Evolutionary conservation across 2,113 vertebrate species (phyloP), one percentile per base, ranked within the genome.

Genomic region (Apaloderma vittatum): DNA sequence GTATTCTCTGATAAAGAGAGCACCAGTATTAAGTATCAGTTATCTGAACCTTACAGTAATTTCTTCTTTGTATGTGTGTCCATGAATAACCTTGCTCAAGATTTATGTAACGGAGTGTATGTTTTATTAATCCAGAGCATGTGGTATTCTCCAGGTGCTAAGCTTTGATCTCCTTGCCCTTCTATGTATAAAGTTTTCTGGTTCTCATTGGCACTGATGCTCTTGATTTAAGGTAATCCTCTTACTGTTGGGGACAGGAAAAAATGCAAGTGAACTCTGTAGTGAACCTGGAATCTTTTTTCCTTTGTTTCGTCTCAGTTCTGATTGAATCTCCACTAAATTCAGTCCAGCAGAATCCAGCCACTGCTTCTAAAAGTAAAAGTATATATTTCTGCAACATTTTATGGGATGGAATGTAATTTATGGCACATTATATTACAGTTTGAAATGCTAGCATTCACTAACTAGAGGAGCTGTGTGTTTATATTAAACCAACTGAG

Each of bases 101-200:
- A 98, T 98, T 98, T 98, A 98, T 98, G 97, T 97, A 97, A 94
- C 17, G 3, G 95, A 96, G 43, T 88, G 92, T 97, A 97, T 98
- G 97, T 97, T 97, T 96, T 98, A 98, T 98, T 98, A 98, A 98
- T 98, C 86, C 89, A 92, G 95, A 93, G 94, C 97, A 98, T 97
- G 97, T 98, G 98, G 96, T 93, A 93, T 98, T 97, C 93, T 97
- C 94, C 97, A 98, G 98, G 98, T 98, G 98, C 93, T 97, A 98
- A 98, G 97, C 97, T 98, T 98, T 98, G 98, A 98, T 98, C 98
- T 97, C 68, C 79, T 87, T 96, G 94, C 86, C 96, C 92, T 97
- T 96, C 75, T 84, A 92, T 63, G 90, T 97, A 97, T 97, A 97
- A 94, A 85, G 94, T 90, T 98, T 97, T 98, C 97, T 97, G 95